Evolutionary conservation across 2,888 invertebrate genomes (phyloP).

Genomic region (Oligia latruncula): DNA sequence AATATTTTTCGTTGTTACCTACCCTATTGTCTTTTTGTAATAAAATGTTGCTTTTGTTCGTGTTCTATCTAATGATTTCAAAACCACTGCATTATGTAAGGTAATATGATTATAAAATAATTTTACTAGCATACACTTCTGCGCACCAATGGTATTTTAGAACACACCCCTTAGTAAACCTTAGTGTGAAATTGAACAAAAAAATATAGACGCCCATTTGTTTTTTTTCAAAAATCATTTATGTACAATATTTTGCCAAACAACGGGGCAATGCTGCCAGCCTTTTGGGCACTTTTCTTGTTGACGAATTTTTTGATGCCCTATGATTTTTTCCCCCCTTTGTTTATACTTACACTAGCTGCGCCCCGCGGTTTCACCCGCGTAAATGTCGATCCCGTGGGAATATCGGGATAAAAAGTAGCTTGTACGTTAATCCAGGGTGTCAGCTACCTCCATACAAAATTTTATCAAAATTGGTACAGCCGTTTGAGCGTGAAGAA

Average conservation of each 20-base stretch:
- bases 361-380: no score
- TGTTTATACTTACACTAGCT: no score
- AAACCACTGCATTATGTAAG: neutral
- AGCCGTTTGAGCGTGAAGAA: no score
- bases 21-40: slow-evolving; percentile 10
- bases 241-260: neutral
- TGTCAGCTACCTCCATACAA: no score
- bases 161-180: neutral
- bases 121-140: neutral
- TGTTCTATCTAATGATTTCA: neutral
- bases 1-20: neutral
- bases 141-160: neutral
- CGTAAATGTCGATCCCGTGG: no score
- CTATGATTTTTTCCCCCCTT: no score
- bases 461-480: no score
- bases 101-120: neutral
- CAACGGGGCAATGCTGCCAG: no score
- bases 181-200: neutral
- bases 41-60: neutral
- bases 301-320: no score
- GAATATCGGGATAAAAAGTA: no score
- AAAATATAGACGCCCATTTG: neutral
- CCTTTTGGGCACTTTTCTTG: no score
- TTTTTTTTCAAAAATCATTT: neutral
- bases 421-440: no score